Evolutionary conservation across 2,797 vertebrate species (phyloP).

Genomic region (Helostoma temminkii): DNA sequence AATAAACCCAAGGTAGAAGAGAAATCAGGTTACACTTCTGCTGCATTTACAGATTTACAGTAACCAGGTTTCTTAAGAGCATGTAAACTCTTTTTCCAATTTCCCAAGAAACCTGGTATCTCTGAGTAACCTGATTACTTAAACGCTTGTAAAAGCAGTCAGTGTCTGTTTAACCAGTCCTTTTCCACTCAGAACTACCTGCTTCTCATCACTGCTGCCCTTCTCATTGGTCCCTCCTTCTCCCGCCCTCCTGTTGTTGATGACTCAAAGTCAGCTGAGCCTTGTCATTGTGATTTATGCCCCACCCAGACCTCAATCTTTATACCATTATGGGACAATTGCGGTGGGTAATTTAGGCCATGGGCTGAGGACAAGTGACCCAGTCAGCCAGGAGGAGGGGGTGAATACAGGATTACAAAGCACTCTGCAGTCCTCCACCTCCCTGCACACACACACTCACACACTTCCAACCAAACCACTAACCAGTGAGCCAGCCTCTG

Average conservation of each 20-base stretch:
- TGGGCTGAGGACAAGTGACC: constrained; percentile 54
- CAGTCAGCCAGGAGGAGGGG: constrained; percentile 18
- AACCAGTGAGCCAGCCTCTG: background rate
- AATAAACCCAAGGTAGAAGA: too few relatives aligned
- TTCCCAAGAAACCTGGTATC: too few relatives aligned
- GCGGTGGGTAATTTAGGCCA: constrained; percentile 58
- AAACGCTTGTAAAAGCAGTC: too few relatives aligned
- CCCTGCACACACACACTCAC: constrained; percentile 37
- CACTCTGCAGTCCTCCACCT: constrained; percentile 60
- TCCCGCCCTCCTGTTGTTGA: too few relatives aligned
- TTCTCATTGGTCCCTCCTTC: background rate
- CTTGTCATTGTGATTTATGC: constrained; percentile 62
- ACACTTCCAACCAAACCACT: constrained; percentile 13
- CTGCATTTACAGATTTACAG: too few relatives aligned
- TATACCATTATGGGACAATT: constrained; percentile 66
- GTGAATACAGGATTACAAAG: constrained; percentile 66
- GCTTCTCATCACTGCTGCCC: constrained; percentile 4
- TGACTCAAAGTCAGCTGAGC: constrained; percentile 48
- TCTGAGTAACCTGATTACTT: too few relatives aligned
- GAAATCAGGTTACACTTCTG: too few relatives aligned
- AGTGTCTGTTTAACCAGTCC: too few relatives aligned
- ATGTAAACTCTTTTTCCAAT: too few relatives aligned
- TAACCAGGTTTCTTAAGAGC: too few relatives aligned
- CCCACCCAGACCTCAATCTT: constrained; percentile 71
- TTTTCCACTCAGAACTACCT: too few relatives aligned